These are phyloP conservation scores for Babylonia areolata DNA, from an alignment of 1,140 invertebrate species.

Conservation along the genomic window DNA sequence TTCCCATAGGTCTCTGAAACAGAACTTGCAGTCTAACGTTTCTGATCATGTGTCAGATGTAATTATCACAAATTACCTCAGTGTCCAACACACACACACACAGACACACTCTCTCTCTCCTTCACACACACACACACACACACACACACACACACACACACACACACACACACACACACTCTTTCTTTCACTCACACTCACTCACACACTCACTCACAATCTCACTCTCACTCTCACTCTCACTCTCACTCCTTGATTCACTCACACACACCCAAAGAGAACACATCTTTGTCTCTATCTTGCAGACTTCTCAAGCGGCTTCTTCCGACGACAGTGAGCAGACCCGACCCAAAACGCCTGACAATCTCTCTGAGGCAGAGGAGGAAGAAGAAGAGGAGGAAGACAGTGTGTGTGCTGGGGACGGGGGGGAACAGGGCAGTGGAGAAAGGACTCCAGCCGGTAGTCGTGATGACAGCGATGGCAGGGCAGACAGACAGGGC, in stretches of 20 bases:
- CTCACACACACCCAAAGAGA: no score
- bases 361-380: constrained; percentile 24
- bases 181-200: no score
- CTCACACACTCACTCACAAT: no score
- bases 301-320: constrained; percentile 19
- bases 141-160: no score
- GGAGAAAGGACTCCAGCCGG: constrained; percentile 15
- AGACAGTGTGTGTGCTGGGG: no score
- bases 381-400: constrained; percentile 9
- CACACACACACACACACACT: background rate
- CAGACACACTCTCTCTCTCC: no score
- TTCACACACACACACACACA: no score
- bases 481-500: background rate
- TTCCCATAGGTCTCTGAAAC: no score
- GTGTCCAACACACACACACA: no score
- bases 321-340: background rate
- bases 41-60: no score
- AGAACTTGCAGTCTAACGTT: no score
- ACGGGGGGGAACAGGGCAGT: background rate
- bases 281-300: background rate
- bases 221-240: constrained; percentile 34
- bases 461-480: constrained; percentile 1
- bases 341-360: constrained; percentile 30
- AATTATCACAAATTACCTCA: no score
- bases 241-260: background rate